Base-by-base conservation (phyloP, 2,797 vertebrate genomes). In the Euthynnus affinis region DNA sequence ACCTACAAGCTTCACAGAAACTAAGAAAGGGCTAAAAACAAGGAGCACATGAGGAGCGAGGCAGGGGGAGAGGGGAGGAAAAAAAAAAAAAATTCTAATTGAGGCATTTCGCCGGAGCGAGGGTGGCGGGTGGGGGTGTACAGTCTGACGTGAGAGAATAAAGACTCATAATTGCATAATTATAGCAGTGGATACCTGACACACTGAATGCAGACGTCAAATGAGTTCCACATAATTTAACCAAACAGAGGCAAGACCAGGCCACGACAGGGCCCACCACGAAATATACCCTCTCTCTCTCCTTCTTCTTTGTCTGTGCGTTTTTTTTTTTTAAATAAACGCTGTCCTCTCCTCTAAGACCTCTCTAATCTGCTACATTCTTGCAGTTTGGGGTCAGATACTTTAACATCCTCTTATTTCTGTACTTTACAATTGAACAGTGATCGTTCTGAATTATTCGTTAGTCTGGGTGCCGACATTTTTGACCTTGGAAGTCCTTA, bases 91-190 rank as follows among this genome's bases (percentile, higher is more conserved):
- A 77, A 34, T 84, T 77, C 80, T 90, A 94, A 93, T 92, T 92
- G 93, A 92, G 86, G 91, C 87, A 93, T 92, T 91, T 91, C 72
- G 72, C 76, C 40, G 5, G 78, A 84, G 90, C 60, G 53, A 70
- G 80, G 74, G 69, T 4, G 75, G 74, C 27, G 62, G 46, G 56
- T 69, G 74, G 89, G 74, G 88, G 78, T 85, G 79, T 91, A 90
- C 87, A 92, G 89, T 89, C 34, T 87, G 84, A 92, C 62, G 87
- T 69, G 76, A 80, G 88, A 91, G 94, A 92, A 95, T 95, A 95
- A 96, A 95, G 93, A 86, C 87, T 92, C 91, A 94, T 95, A 96
- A 95, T 95, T 94, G 93, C 94, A 95, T 95, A 95, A 95, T 96
- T 95, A 94, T 85, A 95, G 90, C 94, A 95, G 93, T 89, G 92